Percentiles rank a stretch among this genome's conserved stretches.
phyloP scores from a whole-genome alignment of 2,888 invertebrate species.

The Dasysyrphus tricinctus region DNA sequence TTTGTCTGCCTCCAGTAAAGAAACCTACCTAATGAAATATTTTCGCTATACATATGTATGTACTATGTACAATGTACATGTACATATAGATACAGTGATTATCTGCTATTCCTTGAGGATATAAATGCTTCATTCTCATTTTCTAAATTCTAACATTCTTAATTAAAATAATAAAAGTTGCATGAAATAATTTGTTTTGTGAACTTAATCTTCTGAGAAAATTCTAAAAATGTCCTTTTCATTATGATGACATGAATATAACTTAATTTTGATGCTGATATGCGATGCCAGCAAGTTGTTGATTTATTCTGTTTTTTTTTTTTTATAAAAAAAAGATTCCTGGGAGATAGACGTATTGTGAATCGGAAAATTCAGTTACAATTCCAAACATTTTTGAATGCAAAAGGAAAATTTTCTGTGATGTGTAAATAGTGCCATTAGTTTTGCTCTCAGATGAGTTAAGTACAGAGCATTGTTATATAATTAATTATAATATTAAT shows the following conservation, averaged over 20 bases:
- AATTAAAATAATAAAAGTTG: neutral
- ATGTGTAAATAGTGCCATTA: neutral
- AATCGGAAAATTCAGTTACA: neutral
- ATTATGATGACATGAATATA: slow-evolving; percentile 5
- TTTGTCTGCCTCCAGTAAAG: neutral
- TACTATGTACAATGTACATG: no score
- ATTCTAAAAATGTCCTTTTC: slow-evolving; percentile 23
- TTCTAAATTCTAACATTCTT: neutral
- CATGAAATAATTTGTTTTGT: neutral
- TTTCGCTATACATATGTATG: neutral
- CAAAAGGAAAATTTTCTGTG: neutral
- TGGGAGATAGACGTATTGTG: slow-evolving; percentile 8
- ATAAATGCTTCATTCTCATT: neutral
- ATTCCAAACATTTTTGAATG: neutral
- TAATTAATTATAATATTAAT: slow-evolving; percentile 22
- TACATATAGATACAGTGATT: neutral
- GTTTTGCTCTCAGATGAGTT: neutral
- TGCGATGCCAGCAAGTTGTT: neutral
- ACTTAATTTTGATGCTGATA: neutral
- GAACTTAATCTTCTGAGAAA: neutral
- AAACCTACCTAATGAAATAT: neutral
- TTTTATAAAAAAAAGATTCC: slow-evolving; percentile 9
- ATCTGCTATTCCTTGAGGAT: neutral
- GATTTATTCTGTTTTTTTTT: neutral
- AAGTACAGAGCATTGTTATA: slow-evolving; percentile 7